A percentile compares a stretch with the other conserved stretches of the same genome.
phyloP scores from a whole-genome alignment of 2,888 invertebrate genomes.

The Morinoia aosen region DNA sequence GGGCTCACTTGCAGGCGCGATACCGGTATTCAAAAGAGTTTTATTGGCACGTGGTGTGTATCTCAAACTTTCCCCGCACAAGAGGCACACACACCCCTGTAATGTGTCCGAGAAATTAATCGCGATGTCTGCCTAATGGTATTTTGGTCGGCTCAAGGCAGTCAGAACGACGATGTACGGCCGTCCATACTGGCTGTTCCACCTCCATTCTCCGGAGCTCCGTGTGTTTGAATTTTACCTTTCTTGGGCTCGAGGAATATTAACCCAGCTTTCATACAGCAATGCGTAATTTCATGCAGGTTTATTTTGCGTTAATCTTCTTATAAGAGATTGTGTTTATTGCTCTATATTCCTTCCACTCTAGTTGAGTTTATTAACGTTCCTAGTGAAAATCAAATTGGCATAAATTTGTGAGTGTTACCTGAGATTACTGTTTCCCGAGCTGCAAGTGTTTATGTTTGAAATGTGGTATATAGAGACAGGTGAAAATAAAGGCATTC shows the following conservation, averaged over 20 bases:
- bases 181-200: background rate
- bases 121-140: background rate
- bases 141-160: background rate
- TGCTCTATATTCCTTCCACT: background rate
- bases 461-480: background rate
- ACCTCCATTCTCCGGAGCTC: background rate
- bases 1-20: background rate
- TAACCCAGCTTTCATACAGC: background rate
- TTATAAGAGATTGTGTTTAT: background rate
- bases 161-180: constrained; percentile 14
- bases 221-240: background rate
- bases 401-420: background rate
- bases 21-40: constrained; percentile 21
- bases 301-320: background rate
- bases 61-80: background rate
- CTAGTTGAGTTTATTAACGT: background rate
- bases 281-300: background rate
- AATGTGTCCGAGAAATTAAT: constrained; percentile 46
- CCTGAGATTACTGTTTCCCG: background rate
- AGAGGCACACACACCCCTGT: constrained; percentile 29
- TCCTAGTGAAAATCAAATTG: background rate
- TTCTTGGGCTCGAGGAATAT: background rate
- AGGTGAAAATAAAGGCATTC: background rate
- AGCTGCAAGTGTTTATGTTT: background rate
- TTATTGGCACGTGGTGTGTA: constrained; percentile 35